Percentiles rank a stretch among this genome's conserved stretches.
phyloP scores from a whole-genome alignment of 2,888 invertebrate species.

The Ophraella communa region DNA sequence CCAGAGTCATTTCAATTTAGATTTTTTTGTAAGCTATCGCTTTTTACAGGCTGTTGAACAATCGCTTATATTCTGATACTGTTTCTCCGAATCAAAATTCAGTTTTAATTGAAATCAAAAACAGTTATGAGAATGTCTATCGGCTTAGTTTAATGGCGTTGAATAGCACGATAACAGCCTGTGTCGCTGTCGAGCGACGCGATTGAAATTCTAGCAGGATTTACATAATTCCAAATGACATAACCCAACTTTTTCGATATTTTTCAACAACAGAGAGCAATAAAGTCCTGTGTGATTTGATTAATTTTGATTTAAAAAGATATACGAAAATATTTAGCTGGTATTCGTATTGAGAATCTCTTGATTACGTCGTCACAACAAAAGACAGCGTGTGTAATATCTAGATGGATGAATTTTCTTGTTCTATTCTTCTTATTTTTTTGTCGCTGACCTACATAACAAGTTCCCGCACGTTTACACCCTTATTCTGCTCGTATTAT shows the following conservation, averaged over 20 bases:
- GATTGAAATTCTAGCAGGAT: slow-evolving; percentile 25
- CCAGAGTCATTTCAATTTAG: no score
- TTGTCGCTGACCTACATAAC: slow-evolving; percentile 24
- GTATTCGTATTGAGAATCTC: background rate
- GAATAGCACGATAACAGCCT: slow-evolving; percentile 26
- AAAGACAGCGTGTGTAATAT: background rate
- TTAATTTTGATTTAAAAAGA: no score
- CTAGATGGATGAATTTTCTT: slow-evolving; percentile 1
- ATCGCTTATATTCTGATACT: background rate
- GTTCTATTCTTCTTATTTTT: no score
- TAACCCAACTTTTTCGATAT: slow-evolving; percentile 3
- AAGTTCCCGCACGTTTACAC: slow-evolving; percentile 11
- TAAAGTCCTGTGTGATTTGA: background rate
- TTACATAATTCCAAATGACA: slow-evolving; percentile 30
- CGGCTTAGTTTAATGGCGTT: slow-evolving; percentile 32
- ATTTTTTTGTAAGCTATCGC: no score
- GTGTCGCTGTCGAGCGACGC: background rate
- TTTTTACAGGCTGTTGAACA: no score
- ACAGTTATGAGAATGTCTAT: slow-evolving; percentile 34
- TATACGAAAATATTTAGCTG: background rate
- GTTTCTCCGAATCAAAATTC: slow-evolving; percentile 21
- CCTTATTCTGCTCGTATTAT: slow-evolving; percentile 13
- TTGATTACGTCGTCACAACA: background rate
- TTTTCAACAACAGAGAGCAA: background rate
- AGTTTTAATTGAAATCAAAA: slow-evolving; percentile 32